Base-by-base conservation (phyloP, 2,797 vertebrate species). In the Fundulus diaphanus region DNA sequence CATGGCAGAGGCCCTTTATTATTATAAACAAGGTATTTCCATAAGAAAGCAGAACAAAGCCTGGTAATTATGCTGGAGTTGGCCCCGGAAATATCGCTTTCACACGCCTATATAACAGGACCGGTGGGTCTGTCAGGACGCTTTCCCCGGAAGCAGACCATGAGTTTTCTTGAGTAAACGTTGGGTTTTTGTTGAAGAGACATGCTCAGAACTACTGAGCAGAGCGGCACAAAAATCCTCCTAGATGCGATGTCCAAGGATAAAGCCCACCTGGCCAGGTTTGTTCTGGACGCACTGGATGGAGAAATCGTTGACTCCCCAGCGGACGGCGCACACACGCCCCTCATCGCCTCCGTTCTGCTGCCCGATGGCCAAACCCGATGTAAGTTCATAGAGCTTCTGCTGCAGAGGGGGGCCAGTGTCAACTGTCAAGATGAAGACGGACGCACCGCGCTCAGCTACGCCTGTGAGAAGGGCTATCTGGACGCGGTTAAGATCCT, bases 181-280 rank as follows among this genome's bases (percentile, higher is more conserved):
- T 16, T 5, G 12, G 3, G 40, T 13, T 18, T 13, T 18, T 11
- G 3, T 24, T 27, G 71, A 22, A 66, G 15, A 72, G 89, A 57
- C 72, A 94, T 94, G 93, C 70, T 91, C 8, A 94, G 86, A 56
- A 74, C 88, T 1, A 77, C 66, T 12, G 90, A 77, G 2, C 85
- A 83, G 61, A 91, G 85, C 0, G 94, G 92, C 63, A 90, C 92
- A 7, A 81, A 83, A 77, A 90, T 94, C 74, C 93, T 96, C 37
- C 80, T 95, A 56, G 93, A 95, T 16, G 95, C 93, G 8, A 95
- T 95, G 83, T 92, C 93, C 56, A 90, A 93, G 40, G 94, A 94
- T 24, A 88, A 95, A 85, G 84, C 94, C 73, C 96, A 95, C 80
- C 87, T 96, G 70, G 89, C 92, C 7, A 88, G 89, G 48, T 95